Percentiles rank a stretch among this genome's conserved stretches.
These are phyloP conservation scores for Allolobophora icterica DNA, from an alignment of 2,888 invertebrate genomes.

Conservation along the genomic window DNA sequence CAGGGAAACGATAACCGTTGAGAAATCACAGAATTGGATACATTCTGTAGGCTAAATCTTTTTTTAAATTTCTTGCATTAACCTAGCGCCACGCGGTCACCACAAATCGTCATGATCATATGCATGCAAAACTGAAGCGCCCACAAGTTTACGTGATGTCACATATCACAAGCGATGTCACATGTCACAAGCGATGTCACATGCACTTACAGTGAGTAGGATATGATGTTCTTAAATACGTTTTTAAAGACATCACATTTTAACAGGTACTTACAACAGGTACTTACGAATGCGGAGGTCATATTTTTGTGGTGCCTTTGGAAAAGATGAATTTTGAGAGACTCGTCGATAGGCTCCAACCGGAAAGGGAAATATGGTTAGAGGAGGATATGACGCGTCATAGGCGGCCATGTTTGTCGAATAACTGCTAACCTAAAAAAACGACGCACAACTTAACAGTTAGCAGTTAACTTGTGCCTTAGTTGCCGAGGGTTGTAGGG, in stretches of 20 bases:
- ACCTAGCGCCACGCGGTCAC: not conserved
- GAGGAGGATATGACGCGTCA: constrained; percentile 1
- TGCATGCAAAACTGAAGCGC: not conserved
- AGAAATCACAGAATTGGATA: not conserved
- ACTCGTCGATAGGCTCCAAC: not conserved
- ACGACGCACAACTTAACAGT: not conserved
- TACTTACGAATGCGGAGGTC: constrained; percentile 3
- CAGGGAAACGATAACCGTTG: not conserved
- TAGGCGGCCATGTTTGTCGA: constrained; percentile 10
- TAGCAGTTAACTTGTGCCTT: not conserved
- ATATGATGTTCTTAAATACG: no score
- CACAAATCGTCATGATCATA: not conserved
- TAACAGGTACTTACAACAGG: not conserved
- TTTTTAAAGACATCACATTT: no score
- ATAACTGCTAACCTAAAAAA: constrained; percentile 8
- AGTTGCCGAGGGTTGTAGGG: not conserved
- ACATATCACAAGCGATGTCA: no score
- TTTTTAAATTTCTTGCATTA: not conserved
- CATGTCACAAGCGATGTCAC: not conserved
- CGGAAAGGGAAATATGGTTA: not conserved
- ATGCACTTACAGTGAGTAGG: not conserved
- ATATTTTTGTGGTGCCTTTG: not conserved
- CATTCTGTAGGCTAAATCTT: not conserved
- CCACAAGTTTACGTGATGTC: not conserved
- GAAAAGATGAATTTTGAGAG: not conserved